Evolutionary conservation across 1,140 invertebrate genomes (phyloP), one percentile per base, ranked within the genome.

Genomic region (Microplitis demolitor): DNA sequence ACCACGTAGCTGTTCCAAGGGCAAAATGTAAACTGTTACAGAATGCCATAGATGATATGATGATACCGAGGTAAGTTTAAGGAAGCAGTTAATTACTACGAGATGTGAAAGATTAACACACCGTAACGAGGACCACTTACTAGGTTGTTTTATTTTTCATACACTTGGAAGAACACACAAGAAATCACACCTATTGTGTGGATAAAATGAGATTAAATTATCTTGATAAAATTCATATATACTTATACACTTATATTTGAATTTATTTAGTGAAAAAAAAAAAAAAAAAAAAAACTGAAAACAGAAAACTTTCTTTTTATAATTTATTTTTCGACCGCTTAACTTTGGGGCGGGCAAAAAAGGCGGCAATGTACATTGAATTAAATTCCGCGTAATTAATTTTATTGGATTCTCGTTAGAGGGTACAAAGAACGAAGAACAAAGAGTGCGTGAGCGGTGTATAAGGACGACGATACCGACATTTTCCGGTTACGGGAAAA

Each of bases 11-110:
- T 50, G 51, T 69, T 67, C 35, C 66, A 69, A 69, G 68, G 68
- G 54, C 68, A 69, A 60, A 35, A 69, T 51, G n/a, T 45, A 37
- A 66, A 66, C n/a, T 56, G 24, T 24, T 56, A 56, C 53, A 33
- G 24, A 61, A 13, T 33, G 60, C 5, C 11, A 35, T 50, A 66
- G 56, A 58, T 61, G 63, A 71, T 71, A 31, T 33, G 24, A 31
- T 53, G 69, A 71, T 70, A 70, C 24, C 56, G 45, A 16, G 31
- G 24, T 5, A 34, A 79, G 80, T 80, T 84, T 81, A 81, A 85
- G 84, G 84, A 84, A 85, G 82, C 83, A 81, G 80, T 84, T 85
- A 84, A 84, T 85, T 85, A 84, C 78, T 81, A 75, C 75, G 75
- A 84, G 82, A 84, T 82, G 82, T 78, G 77, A 45, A 45, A 80